A percentile compares a stretch with the other conserved stretches of the same genome.
These are phyloP conservation scores for Charaxes varanes DNA, from an alignment of 1,140 invertebrate species.

Conservation along the genomic window DNA sequence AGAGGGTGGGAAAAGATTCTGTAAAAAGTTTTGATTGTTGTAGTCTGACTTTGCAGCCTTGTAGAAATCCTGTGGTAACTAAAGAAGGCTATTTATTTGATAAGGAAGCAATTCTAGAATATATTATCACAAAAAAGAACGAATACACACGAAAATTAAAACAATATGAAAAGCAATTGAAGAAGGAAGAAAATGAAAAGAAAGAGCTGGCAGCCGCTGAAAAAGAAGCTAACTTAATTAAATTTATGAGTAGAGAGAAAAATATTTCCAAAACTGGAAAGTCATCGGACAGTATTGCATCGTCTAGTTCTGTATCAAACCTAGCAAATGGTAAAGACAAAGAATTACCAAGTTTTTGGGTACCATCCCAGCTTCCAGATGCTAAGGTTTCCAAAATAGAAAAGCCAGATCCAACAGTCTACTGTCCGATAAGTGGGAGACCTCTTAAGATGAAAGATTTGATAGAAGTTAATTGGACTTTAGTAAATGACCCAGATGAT, in stretches of 20 bases:
- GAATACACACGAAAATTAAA: constrained; percentile 93
- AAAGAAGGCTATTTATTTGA: constrained; percentile 96
- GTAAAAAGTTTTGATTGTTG: constrained; percentile 99
- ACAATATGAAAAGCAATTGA: constrained; percentile 93
- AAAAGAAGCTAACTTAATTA: constrained; percentile 68
- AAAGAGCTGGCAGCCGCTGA: constrained; percentile 79
- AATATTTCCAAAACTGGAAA: constrained; percentile 76
- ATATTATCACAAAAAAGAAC: constrained; percentile 95
- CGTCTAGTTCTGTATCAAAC: constrained; percentile 61
- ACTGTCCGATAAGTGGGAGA: constrained; percentile 94
- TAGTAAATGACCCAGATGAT: constrained; percentile 89
- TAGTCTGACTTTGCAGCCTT: constrained; percentile 96
- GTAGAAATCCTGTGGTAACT: constrained; percentile 90
- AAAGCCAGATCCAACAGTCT: constrained; percentile 94
- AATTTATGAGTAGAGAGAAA: constrained; percentile 83
- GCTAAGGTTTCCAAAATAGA: constrained; percentile 81
- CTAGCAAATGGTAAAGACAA: constrained; percentile 63
- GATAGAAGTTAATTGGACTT: constrained; percentile 94
- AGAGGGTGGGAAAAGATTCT: constrained; percentile 95
- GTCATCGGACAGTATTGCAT: constrained; percentile 19
- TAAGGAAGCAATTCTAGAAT: constrained; percentile 97
- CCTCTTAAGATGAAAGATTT: constrained; percentile 94
- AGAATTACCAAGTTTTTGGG: constrained; percentile 95
- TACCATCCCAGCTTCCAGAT: constrained; percentile 94
- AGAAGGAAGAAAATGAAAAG: constrained; percentile 79